Base-by-base conservation (phyloP, 1,140 invertebrate species). In the Brachystomella parvula region DNA sequence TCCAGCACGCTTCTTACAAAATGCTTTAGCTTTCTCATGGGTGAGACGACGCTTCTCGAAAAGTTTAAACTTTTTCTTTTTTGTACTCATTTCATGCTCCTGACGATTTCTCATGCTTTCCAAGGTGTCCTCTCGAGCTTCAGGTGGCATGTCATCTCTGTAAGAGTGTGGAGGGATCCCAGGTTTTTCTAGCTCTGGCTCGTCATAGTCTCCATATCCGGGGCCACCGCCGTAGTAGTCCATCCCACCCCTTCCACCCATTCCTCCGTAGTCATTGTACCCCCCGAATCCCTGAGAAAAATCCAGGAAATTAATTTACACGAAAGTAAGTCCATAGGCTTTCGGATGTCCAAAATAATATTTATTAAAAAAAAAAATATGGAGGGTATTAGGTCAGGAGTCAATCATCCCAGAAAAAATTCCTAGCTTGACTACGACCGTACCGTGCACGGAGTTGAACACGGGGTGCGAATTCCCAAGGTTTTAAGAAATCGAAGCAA, bases 41-140 rank as follows among this genome's bases (percentile, higher is more conserved):
- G 64, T 69, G 19, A 73, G 35, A 2, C 63, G 21, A 21, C 70
- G 71, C 60, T 71, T 73, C 47, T 73, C 72, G 59, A 58, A 73
- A 32, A 73, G 29, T 57, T 73, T 73, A 61, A 69, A 73, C 6
- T 61, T 30, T 59, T 71, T 73, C 44, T 47, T 26, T 3, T 69
- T 67, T 15, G 65, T 3, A 15, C 31, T 32, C 0, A 69, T 21
- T 35, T 67, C 69, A 61, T 64, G 6, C 53, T 39, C n/a, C 35
- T n/a, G 2, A 58, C 44, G 6, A 58, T 67, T 29, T 28, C 39
- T 29, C 29, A 33, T 28, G n/a, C 61, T 19, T 12, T 30, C 31
- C 57, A 61, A 44, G 32, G 3, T 28, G 28, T 60, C 56, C 33
- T 65, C 49, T 58, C 49, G 35, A 19, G 6, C 24, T 26, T 15